phyloP scores from a whole-genome alignment of 2,797 vertebrate species.

The Alauda arvensis region DNA sequence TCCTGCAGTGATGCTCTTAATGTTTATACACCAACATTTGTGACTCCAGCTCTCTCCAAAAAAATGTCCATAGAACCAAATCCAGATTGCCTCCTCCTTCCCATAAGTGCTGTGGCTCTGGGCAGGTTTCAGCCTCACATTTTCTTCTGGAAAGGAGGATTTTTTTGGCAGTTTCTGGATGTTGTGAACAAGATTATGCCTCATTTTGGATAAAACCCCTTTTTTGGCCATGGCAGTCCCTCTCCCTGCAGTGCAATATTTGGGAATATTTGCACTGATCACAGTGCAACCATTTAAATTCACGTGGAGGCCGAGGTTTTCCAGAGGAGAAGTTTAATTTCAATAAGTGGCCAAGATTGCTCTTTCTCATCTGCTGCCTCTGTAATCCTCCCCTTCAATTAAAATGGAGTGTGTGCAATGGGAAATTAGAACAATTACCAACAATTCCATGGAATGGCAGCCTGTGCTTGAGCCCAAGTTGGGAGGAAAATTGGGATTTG shows the following conservation, averaged over 20 bases:
- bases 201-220: not conserved
- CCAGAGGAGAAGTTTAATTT: slow-evolving; percentile 9
- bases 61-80: not conserved
- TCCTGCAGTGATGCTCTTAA: not conserved
- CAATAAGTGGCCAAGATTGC: not conserved
- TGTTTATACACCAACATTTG: not conserved
- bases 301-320: not conserved
- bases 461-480: not conserved
- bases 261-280: not conserved
- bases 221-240: not conserved
- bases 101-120: fast-evolving
- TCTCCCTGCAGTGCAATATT: fast-evolving
- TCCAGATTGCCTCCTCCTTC: not conserved
- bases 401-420: not conserved
- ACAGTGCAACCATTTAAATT: not conserved
- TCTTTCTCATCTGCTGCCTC: not conserved
- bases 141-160: not conserved
- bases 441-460: not conserved
- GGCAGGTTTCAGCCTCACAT: not conserved
- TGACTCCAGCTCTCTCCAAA: not conserved
- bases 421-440: not conserved
- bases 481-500: not conserved
- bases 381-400: slow-evolving; percentile 3
- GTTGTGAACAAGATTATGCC: not conserved
- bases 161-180: not conserved